A percentile compares a stretch with the other conserved stretches of the same genome.
Conservation (phyloP, 2,797 vertebrate species). For the Apogon hyalosoma region DNA sequence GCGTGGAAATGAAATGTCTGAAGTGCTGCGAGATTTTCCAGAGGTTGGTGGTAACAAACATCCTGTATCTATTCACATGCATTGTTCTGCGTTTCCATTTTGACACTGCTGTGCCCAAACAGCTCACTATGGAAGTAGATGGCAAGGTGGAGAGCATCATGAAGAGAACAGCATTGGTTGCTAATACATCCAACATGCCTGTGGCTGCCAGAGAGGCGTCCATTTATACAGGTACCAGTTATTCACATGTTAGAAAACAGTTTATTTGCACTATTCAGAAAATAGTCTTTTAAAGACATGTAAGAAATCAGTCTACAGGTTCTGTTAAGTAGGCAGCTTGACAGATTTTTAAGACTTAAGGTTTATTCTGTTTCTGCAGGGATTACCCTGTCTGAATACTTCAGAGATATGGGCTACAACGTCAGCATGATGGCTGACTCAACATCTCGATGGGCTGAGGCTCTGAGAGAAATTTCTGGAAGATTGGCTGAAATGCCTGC, state of each 20-base stretch:
- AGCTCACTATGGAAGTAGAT: slow-evolving; percentile 99
- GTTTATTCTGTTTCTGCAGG: slow-evolving; percentile 76
- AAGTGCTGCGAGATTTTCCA: slow-evolving; percentile 94
- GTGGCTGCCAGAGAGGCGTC: slow-evolving; percentile 98
- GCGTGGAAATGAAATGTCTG: slow-evolving; percentile 99
- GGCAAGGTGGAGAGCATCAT: slow-evolving; percentile 98
- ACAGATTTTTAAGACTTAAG: not conserved
- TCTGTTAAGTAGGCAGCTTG: not conserved
- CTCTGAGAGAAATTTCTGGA: slow-evolving; percentile 97
- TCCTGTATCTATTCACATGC: not conserved
- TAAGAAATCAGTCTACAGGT: too few relatives aligned
- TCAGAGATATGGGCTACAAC: slow-evolving; percentile 98
- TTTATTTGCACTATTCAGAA: too few relatives aligned
- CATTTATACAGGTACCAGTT: slow-evolving; percentile 92
- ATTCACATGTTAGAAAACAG: not conserved
- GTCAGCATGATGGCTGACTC: slow-evolving; percentile 99
- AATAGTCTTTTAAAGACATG: too few relatives aligned
- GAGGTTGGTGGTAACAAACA: slow-evolving; percentile 72
- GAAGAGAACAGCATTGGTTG: slow-evolving; percentile 98
- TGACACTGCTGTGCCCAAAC: slow-evolving; percentile 25
- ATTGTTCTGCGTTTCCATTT: not conserved
- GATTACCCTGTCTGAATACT: slow-evolving; percentile 98
- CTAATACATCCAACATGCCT: slow-evolving; percentile 99
- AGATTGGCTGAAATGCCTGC: slow-evolving; percentile 98
- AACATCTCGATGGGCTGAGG: slow-evolving; percentile 98